Base-by-base conservation (phyloP, 2,888 invertebrate genomes). In the Phymatocera aterrima region DNA sequence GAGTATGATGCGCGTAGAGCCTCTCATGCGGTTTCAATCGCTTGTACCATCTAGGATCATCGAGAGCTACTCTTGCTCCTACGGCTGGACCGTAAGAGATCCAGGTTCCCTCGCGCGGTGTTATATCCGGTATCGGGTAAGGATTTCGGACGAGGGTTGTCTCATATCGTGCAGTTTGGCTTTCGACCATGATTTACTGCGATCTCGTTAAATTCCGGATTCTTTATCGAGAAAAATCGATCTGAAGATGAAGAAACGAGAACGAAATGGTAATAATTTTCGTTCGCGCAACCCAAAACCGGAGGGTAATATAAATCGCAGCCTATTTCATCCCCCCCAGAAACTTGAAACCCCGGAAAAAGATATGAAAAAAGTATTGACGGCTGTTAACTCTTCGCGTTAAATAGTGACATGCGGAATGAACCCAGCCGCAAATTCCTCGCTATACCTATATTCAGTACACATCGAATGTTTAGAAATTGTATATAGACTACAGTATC, bases 1-100 rank as follows among this genome's bases (percentile, higher is more conserved):
- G 87, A 8, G 94, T 94, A 81, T 94, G 94, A 87, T 94, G 93
- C 34, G 93, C 92, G 84, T 92, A 94, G 34, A 94, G 91, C 65
- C 94, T 90, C 31, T 92, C 92, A 68, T 92, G 92, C 28, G 91
- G 84, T 2, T 85, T 83, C 77, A 89, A 78, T 80, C 85, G 87
- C 24, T 80, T 79, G 64, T 85, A 82, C 90, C 90, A 90, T 40
- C 83, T 81, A 77, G 80, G 83, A 77, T 88, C 87, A 68, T 82
- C 80, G 10, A 83, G 78, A 15, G 80, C 80, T 77, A 89, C 87
- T 80, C 87, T 88, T 79, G 84, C 79, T 43, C 87, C 87, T 57
- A 90, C 80, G 40, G 84, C 81, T 34, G 89, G 88, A 72, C 86
- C 86, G 37, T 79, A 81, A 12, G 82, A 24, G 4, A 81, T 75